Evolutionary conservation across 2,797 vertebrate genomes (phyloP).

Genomic region (Columba guinea): DNA sequence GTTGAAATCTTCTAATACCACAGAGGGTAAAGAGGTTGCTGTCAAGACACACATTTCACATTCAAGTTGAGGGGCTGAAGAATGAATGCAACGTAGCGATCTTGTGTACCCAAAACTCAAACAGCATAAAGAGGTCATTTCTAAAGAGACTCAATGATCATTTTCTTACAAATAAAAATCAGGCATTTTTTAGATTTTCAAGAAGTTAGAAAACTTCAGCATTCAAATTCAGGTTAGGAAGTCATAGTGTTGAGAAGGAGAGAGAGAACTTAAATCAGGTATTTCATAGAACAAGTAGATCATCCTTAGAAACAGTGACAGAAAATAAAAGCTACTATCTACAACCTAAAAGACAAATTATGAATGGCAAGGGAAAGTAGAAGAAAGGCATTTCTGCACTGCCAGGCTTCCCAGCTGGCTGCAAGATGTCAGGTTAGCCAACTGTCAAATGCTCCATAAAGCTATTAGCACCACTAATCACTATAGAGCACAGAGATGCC

Average conservation of each 20-base stretch:
- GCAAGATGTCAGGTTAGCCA: not conserved
- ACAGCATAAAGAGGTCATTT: not conserved
- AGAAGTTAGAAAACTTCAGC: not conserved
- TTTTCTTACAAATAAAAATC: not conserved
- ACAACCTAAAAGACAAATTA: not conserved
- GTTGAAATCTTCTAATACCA: not conserved
- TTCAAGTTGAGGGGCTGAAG: not conserved
- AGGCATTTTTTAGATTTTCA: not conserved
- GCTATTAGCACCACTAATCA: not conserved
- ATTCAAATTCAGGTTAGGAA: not conserved
- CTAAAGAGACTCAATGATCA: not conserved
- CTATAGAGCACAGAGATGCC: not conserved
- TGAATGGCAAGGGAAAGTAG: not conserved
- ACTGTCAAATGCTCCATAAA: not conserved
- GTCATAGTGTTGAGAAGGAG: not conserved
- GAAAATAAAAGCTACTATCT: not conserved
- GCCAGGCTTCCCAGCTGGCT: not conserved
- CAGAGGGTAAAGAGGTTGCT: not conserved
- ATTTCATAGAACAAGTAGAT: not conserved
- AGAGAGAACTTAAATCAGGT: not conserved
- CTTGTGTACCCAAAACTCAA: not conserved
- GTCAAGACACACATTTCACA: not conserved
- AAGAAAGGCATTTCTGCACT: not conserved
- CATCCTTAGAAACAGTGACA: not conserved
- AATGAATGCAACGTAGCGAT: not conserved